These are phyloP conservation scores for Anoura caudifer DNA, from an alignment of 2,113 vertebrate genomes.

Conservation along the genomic window DNA sequence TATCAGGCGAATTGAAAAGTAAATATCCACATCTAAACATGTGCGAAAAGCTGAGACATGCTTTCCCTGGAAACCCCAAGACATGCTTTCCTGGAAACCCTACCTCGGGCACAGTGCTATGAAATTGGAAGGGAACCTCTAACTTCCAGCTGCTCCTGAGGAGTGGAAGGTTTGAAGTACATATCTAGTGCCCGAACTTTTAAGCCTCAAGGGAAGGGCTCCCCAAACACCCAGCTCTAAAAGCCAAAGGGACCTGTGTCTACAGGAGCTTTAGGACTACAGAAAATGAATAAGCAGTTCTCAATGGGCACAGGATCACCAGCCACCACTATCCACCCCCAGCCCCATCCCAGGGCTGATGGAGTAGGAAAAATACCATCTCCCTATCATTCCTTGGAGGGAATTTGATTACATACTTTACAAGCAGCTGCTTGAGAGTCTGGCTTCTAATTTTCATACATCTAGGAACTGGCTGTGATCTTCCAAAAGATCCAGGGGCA, in stretches of 20 bases:
- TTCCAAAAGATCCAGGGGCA: neutral
- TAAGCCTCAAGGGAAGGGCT: neutral
- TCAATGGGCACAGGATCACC: neutral
- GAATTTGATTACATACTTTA: neutral
- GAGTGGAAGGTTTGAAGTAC: neutral
- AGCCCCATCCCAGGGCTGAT: neutral
- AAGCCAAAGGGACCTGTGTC: neutral
- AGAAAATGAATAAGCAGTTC: neutral
- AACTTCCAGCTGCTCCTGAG: neutral
- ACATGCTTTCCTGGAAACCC: neutral
- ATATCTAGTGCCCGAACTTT: neutral
- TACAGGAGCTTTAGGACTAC: neutral
- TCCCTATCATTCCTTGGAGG: neutral
- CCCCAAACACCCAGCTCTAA: neutral
- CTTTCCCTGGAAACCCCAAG: neutral
- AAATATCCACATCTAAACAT: neutral
- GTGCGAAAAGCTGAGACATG: neutral
- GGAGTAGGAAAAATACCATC: too few species aligned
- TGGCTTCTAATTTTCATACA: neutral
- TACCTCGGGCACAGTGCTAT: too few species aligned
- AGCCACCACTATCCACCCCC: neutral
- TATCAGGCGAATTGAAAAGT: neutral
- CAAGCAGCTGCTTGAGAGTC: neutral
- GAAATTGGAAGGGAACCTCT: too few species aligned
- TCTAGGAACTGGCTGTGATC: neutral